Evolutionary conservation across 2,113 vertebrate genomes (phyloP).

Genomic region (Tapirus terrestris): DNA sequence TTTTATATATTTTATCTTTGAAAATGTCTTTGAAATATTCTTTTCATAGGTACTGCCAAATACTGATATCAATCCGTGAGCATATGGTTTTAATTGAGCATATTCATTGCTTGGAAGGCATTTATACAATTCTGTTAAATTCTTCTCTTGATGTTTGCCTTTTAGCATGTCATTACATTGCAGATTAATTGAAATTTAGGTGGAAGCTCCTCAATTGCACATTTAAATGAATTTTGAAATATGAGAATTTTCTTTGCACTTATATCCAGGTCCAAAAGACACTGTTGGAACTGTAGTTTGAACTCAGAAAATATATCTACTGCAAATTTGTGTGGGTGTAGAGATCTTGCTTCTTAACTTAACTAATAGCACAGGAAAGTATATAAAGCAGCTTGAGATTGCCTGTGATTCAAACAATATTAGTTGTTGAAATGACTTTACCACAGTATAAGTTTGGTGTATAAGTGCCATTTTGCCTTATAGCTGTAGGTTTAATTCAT

Average conservation of each 20-base stretch:
- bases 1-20: conserved; percentile 39
- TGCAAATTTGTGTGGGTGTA: background rate
- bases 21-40: conserved; percentile 61
- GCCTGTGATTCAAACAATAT: background rate
- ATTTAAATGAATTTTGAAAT: conserved; percentile 49
- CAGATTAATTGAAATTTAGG: conserved; percentile 58
- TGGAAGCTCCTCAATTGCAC: background rate
- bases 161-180: conserved; percentile 47
- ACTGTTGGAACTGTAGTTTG: background rate
- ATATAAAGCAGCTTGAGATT: background rate
- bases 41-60: conserved; percentile 54
- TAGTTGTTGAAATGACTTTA: background rate
- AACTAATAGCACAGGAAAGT: background rate
- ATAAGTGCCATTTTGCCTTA: background rate
- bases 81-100: conserved; percentile 48
- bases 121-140: conserved; percentile 48
- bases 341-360: background rate
- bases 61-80: background rate
- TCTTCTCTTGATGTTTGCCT: conserved; percentile 54
- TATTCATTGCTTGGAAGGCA: conserved; percentile 37
- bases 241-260: conserved; percentile 19
- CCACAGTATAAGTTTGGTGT: background rate
- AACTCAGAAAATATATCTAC: background rate
- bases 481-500: conserved; percentile 27
- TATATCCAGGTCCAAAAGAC: background rate